A percentile compares a stretch with the other conserved stretches of the same genome.
Evolutionary conservation across 2,113 vertebrate species (phyloP).

Genomic region (Galbula dea): DNA sequence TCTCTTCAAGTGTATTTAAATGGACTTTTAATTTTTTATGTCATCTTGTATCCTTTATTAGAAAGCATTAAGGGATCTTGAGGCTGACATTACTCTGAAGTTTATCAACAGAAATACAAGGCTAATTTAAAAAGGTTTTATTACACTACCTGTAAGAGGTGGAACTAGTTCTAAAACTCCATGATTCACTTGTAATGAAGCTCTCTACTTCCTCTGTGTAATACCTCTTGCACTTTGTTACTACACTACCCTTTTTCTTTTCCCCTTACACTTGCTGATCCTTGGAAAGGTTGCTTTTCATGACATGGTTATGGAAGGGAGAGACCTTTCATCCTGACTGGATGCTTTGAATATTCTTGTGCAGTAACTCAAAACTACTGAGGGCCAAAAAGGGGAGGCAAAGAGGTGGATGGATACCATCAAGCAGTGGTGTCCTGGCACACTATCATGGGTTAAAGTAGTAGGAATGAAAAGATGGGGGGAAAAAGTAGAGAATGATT

Average conservation of each 20-base stretch:
- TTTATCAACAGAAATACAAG: neutral
- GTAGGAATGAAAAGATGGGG: neutral
- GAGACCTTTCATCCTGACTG: neutral
- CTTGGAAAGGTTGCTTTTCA: neutral
- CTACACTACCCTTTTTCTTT: neutral
- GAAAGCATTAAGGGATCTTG: neutral
- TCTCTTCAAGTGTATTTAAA: conserved; percentile 30
- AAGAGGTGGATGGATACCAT: neutral
- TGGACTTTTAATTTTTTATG: neutral
- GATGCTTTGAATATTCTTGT: neutral
- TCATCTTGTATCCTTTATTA: neutral
- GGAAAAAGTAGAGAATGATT: neutral
- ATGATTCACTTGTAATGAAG: neutral
- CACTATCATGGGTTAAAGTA: neutral
- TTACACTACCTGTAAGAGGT: neutral
- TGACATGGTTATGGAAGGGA: neutral
- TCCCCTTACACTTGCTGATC: neutral
- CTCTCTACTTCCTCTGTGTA: neutral
- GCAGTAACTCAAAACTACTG: neutral
- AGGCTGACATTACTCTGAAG: neutral
- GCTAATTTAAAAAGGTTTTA: neutral
- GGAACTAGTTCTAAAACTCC: neutral
- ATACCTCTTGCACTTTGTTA: neutral
- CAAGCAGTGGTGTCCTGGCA: neutral
- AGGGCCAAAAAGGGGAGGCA: neutral